Base-by-base conservation (phyloP, 2,797 vertebrate genomes). In the Arctocebus calabarensis region DNA sequence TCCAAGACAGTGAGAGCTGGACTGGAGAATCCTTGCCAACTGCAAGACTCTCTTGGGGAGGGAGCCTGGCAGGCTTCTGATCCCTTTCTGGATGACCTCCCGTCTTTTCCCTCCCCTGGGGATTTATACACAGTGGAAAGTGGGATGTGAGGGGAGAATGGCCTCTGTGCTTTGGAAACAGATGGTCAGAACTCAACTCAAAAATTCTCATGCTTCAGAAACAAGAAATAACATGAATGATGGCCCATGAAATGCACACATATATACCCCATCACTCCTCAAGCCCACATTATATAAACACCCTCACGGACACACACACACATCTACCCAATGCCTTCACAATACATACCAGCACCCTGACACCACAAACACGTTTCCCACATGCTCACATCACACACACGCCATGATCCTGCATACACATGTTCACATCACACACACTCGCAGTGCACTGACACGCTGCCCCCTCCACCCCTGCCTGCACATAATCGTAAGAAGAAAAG, bases 61-160 rank as follows among this genome's bases (percentile, higher is more conserved):
- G 8, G 8, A 23, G 29, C 20, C 40, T 40, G 68, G 75, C 7
- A 12, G n/a, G 32, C 8, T 73, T 34, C 22, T 10, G 4, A 2
- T 7, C 20, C 45, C 19, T 55, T 55, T 17, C 55, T 5, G 29
- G 23, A 62, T 10, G 74, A n/a, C n/a, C 17, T 12, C 2, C 11
- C 73, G 13, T 29, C 8, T 29, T 75, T 34, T 87, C 27, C 23
- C 71, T 52, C 48, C n/a, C 1, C 4, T 66, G 10, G 32, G 27
- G 5, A 29, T 14, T 27, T 45, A 34, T 13, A 32, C 19, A 40
- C 5, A 77, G 55, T 7, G 14, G 59, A 83, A 43, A 62, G 27
- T 20, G 52, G 4, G 10, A 25, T 17, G 0, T 1, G 20, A n/a
- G 52, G 17, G 29, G 29, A 61, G 14, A n/a, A 13, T 0, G 5